phyloP scores from a whole-genome alignment of 2,888 invertebrate genomes.

The Merodon equestris region DNA sequence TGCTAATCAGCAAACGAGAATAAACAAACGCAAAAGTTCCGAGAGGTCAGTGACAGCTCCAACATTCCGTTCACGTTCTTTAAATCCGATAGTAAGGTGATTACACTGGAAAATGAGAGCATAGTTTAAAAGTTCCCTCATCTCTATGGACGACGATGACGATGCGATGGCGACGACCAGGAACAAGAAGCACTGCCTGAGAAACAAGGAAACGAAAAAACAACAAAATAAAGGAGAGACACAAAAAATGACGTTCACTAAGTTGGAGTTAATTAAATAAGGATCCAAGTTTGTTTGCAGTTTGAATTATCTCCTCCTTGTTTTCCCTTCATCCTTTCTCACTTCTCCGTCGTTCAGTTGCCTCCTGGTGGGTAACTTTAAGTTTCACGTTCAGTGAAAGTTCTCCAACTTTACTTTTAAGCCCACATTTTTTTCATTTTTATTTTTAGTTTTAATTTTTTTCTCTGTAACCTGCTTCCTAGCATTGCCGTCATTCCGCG shows the following conservation, averaged over 20 bases:
- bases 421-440: not conserved
- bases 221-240: not conserved
- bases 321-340: conserved; percentile 23
- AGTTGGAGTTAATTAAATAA: conserved; percentile 58
- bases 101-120: conserved; percentile 15
- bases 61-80: not conserved
- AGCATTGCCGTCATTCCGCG: conserved; percentile 17
- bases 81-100: conserved; percentile 25
- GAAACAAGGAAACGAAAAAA: no score
- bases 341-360: conserved; percentile 38
- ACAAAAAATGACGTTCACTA: conserved; percentile 30
- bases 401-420: conserved; percentile 16
- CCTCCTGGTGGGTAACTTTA: conserved; percentile 20
- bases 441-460: not conserved
- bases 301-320: conserved; percentile 51
- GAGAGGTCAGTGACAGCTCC: conserved; percentile 3
- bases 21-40: no score
- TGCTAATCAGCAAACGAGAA: no score
- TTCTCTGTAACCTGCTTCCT: no score
- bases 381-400: conserved; percentile 41
- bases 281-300: conserved; percentile 55
- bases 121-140: conserved; percentile 14
- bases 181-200: no score
- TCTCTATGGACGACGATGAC: conserved; percentile 6
- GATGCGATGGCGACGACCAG: no score